Percentiles rank a stretch among this genome's conserved stretches.
Evolutionary conservation across 1,140 invertebrate species (phyloP).

Genomic region (Eriocheir sinensis): DNA sequence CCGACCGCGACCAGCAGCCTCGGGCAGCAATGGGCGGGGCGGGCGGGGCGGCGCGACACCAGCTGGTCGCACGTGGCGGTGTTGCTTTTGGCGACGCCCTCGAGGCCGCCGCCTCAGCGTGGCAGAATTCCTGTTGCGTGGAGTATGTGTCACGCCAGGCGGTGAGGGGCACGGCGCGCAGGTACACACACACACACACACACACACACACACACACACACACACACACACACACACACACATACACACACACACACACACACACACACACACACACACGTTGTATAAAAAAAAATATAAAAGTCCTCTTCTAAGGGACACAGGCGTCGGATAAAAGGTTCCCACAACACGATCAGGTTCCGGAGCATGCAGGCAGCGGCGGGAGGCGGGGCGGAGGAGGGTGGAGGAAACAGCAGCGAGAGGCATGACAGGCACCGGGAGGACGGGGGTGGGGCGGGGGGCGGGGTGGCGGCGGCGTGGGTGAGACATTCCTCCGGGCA

Average conservation of each 20-base stretch:
- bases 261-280: neutral
- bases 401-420: neutral
- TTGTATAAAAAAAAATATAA: neutral
- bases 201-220: neutral
- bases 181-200: neutral
- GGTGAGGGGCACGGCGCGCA: neutral
- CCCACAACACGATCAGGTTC: neutral
- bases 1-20: neutral
- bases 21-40: neutral
- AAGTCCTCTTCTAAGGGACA: neutral
- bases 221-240: neutral
- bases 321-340: neutral
- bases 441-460: neutral
- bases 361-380: neutral
- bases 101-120: neutral
- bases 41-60: neutral
- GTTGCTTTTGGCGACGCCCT: conserved; percentile 12
- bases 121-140: conserved; percentile 44
- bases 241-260: neutral
- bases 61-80: neutral
- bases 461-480: too few relatives aligned
- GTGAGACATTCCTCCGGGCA: conserved; percentile 38
- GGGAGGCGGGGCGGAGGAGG: neutral
- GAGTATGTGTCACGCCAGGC: neutral
- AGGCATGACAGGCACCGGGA: neutral